Conservation (phyloP, 2,797 vertebrate genomes). For the Eulemur mongoz region DNA sequence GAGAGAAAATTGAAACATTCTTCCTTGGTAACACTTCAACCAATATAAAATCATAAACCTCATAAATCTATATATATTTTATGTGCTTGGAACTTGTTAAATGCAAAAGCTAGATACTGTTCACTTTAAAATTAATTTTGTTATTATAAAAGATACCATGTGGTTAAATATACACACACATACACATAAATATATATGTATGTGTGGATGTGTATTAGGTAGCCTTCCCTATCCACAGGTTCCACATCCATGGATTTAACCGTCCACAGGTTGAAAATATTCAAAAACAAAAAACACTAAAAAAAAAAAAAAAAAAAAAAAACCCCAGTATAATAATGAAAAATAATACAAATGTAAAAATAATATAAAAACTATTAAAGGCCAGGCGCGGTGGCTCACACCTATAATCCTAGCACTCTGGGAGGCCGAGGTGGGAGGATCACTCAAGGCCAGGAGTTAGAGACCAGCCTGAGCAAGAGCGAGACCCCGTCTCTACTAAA, state of each 20-base stretch:
- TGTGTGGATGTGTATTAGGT: neutral
- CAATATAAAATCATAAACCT: neutral
- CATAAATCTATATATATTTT: neutral
- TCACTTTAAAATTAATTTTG: conserved; percentile 42
- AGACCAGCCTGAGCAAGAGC: too few species aligned
- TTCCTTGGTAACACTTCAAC: neutral
- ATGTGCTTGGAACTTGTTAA: neutral
- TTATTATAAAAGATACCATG: neutral
- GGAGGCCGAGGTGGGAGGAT: too few species aligned
- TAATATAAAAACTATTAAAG: neutral
- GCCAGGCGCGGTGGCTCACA: too few species aligned
- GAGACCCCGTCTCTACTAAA: too few species aligned
- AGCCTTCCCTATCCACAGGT: neutral
- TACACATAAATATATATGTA: neutral
- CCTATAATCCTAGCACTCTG: too few species aligned
- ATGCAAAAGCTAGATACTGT: neutral
- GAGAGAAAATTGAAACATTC: conserved; percentile 22
- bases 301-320: too few species aligned
- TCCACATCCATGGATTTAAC: neutral
- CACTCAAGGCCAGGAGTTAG: too few species aligned
- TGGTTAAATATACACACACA: neutral
- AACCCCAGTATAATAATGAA: neutral
- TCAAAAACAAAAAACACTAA: neutral
- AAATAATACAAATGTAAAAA: neutral
- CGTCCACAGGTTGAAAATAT: neutral